Base-by-base conservation (phyloP, 2,888 invertebrate genomes). In the Atethmia centrago region DNA sequence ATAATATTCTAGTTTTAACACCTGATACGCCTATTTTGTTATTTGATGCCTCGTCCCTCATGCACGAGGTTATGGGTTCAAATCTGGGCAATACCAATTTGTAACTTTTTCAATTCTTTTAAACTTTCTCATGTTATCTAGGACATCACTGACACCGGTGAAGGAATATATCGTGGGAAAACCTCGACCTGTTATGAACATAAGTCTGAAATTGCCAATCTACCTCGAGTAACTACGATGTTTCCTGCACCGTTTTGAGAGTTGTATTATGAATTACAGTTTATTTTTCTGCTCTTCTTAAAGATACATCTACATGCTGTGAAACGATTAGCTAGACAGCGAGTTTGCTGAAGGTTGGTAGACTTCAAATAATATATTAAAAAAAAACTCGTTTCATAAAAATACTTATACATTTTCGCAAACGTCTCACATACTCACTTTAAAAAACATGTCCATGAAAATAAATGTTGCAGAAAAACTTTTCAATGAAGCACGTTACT, bases 401-500 rank as follows among this genome's bases (percentile, higher is more conserved):
- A n/a, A 40, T 55, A 45, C 8, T 14, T 14, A n/a, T 21, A 21
- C 4, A 16, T 16, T 61, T 53, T 61, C 5, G 12, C 16, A 25
- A 16, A 31, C 31, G 1, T 14, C 42, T 69, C 71, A 61, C 69
- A 51, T 28, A n/a, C 28, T 10, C 21, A 28, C n/a, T 25, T 64
- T 7, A 56, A 28, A 71, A 31, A 31, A 31, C 16, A 42, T 40
- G 4, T n/a, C 19, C 10, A 42, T 47, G 21, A 21, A 74, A 72
- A 47, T 55, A 74, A 55, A 70, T 72, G 28, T 58, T 31, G 40
- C 28, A 49, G 28, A 42, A 5, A 47, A 49, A 28, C 25, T 47
- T 56, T 56, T 58, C 49, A 70, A 70, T 49, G 19, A 56, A 40
- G 12, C 28, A 64, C 47, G 40, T 47, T 45, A 62, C 25, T 71